phyloP scores from a whole-genome alignment of 2,113 vertebrate species.

The Callipepla squamata region DNA sequence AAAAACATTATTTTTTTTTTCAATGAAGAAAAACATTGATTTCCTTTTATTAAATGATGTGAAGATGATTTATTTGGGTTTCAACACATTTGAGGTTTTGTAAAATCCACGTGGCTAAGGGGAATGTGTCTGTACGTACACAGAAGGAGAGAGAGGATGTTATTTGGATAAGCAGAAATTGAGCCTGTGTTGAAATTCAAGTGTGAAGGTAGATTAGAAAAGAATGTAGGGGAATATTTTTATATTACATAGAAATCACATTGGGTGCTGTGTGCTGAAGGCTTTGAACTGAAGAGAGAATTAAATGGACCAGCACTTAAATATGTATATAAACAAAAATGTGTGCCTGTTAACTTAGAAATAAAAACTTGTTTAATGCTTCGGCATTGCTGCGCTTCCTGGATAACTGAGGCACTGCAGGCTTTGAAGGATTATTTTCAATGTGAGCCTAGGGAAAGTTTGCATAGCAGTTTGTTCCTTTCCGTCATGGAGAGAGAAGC shows the following conservation, averaged over 20 bases:
- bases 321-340: background rate
- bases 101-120: background rate
- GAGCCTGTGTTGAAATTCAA: background rate
- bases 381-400: background rate
- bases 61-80: background rate
- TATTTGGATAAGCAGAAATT: background rate
- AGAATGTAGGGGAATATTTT: background rate
- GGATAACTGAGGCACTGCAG: background rate
- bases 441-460: background rate
- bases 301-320: background rate
- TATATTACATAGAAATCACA: background rate
- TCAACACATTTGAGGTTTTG: background rate
- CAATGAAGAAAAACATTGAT: background rate
- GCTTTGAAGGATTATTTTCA: background rate
- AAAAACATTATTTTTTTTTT: background rate
- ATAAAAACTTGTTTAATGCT: background rate
- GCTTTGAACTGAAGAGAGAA: conserved; percentile 1
- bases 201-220: background rate
- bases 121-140: background rate
- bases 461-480: conserved; percentile 28
- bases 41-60: background rate
- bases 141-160: background rate
- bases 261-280: background rate
- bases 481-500: background rate
- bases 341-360: background rate